Percentiles rank a stretch among this genome's conserved stretches.
These are phyloP conservation scores for Alaudala cheleensis DNA, from an alignment of 2,113 vertebrate genomes.

Conservation along the genomic window DNA sequence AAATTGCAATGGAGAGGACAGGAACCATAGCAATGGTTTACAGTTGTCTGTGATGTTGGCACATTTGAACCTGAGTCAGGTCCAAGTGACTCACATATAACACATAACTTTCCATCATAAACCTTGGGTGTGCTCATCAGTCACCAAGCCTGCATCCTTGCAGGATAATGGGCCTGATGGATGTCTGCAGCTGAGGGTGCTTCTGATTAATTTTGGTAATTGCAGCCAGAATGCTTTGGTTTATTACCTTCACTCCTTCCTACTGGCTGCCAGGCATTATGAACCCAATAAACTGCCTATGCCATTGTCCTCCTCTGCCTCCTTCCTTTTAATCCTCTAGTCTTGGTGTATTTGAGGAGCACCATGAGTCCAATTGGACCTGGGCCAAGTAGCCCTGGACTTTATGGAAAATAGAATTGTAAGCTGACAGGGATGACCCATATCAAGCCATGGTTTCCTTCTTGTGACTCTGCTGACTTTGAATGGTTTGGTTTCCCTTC, in stretches of 20 bases:
- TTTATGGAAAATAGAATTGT: neutral
- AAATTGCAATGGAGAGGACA: neutral
- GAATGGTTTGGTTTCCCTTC: neutral
- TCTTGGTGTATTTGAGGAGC: neutral
- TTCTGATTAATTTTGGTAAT: neutral
- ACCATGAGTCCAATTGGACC: neutral
- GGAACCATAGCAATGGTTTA: neutral
- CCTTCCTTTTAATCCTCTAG: neutral
- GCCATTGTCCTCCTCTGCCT: neutral
- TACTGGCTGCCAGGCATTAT: neutral
- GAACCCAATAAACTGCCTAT: neutral
- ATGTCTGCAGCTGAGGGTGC: neutral
- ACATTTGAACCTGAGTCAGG: accelerated
- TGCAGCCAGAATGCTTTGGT: neutral
- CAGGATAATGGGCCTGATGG: accelerated
- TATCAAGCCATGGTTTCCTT: neutral
- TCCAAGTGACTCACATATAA: neutral
- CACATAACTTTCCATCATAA: neutral
- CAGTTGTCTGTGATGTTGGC: neutral
- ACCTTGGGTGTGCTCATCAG: neutral
- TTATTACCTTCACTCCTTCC: neutral
- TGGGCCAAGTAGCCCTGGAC: neutral
- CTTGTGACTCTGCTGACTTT: neutral
- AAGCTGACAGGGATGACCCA: neutral
- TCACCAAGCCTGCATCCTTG: neutral